These are phyloP conservation scores for Ectropis grisescens DNA, from an alignment of 1,140 invertebrate genomes.

Conservation along the genomic window DNA sequence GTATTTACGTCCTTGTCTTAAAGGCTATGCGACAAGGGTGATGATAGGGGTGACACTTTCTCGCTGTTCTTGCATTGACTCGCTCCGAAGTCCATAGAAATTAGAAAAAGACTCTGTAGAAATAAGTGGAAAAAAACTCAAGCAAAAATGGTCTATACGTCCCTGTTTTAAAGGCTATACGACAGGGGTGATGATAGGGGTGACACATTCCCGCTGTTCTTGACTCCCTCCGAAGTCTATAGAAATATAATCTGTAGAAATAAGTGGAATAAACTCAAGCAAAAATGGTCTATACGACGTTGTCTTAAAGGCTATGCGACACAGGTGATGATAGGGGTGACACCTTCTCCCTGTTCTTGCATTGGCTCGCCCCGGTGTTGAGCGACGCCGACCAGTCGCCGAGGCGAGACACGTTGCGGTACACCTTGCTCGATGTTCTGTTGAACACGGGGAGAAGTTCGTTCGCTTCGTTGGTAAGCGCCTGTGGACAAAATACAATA, in stretches of 20 bases:
- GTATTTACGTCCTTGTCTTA: too few species aligned
- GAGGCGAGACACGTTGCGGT: slow-evolving; percentile 82
- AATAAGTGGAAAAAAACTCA: too few species aligned
- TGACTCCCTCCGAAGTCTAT: too few species aligned
- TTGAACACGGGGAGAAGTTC: slow-evolving; percentile 97
- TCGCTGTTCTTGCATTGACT: slow-evolving; percentile 22
- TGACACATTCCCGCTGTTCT: too few species aligned
- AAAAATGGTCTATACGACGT: too few species aligned
- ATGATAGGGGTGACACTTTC: slow-evolving; percentile 20
- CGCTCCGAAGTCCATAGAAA: slow-evolving; percentile 21
- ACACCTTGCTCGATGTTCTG: slow-evolving; percentile 93
- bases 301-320: slow-evolving; percentile 24
- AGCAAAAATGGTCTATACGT: too few species aligned
- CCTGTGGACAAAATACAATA: slow-evolving; percentile 73
- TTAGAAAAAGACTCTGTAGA: too few species aligned
- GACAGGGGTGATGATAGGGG: too few species aligned
- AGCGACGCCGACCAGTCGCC: slow-evolving; percentile 85
- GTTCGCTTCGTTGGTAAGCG: slow-evolving; percentile 94
- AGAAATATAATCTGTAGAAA: too few species aligned
- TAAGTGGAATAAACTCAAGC: too few species aligned
- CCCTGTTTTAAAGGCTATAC: too few species aligned
- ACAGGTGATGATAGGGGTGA: slow-evolving; percentile 21
- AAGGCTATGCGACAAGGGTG: slow-evolving; percentile 24
- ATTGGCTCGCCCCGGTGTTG: slow-evolving; percentile 20
- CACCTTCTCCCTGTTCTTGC: slow-evolving; percentile 26